These are phyloP conservation scores for Erpornis zantholeuca DNA, from an alignment of 2,113 vertebrate genomes.

Conservation along the genomic window DNA sequence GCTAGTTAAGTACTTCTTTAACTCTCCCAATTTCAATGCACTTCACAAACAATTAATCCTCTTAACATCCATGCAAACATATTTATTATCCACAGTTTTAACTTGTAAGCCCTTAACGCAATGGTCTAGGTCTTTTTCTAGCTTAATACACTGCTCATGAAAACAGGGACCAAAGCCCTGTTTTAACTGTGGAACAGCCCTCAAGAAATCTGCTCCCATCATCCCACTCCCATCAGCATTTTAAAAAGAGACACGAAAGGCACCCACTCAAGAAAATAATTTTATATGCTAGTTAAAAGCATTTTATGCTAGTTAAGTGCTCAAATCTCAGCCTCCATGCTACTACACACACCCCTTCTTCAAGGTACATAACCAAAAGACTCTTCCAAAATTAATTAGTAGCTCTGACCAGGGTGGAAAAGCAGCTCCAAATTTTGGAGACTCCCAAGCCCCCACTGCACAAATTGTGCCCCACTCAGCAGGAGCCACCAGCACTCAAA, in stretches of 20 bases:
- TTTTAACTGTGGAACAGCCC: background rate
- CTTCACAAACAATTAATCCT: constrained; percentile 22
- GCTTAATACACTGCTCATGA: background rate
- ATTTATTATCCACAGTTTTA: background rate
- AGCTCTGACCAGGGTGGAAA: background rate
- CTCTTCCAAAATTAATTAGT: background rate
- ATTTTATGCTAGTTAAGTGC: background rate
- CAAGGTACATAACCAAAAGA: background rate
- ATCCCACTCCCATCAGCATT: background rate
- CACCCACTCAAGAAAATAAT: background rate
- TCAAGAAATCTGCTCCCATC: background rate
- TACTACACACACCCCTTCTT: background rate
- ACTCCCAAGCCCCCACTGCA: background rate
- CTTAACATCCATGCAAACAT: background rate
- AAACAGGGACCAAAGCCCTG: background rate
- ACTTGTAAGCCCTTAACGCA: background rate
- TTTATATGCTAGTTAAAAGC: background rate
- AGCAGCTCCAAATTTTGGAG: background rate
- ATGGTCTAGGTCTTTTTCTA: background rate
- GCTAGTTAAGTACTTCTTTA: background rate
- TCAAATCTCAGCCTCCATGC: background rate
- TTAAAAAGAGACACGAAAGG: background rate
- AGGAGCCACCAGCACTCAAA: background rate
- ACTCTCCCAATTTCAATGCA: background rate
- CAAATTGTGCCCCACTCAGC: background rate